Evolutionary conservation across 2,888 invertebrate genomes (phyloP).

Genomic region (Palloptera scutellata): DNA sequence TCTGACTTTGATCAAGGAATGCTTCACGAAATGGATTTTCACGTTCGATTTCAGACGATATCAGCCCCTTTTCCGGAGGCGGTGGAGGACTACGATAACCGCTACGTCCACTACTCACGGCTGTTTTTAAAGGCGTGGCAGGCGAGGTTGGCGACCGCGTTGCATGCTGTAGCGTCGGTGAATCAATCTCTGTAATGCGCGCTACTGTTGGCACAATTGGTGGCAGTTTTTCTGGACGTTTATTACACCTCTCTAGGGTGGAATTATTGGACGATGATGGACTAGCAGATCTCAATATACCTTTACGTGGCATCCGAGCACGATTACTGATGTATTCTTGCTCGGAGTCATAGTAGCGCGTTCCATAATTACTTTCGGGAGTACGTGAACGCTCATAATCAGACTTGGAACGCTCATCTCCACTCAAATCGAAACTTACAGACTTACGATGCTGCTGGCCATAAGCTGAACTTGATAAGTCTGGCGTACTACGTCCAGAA

Average conservation of each 20-base stretch:
- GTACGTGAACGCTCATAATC: slow-evolving; percentile 57
- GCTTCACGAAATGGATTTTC: slow-evolving; percentile 64
- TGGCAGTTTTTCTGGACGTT: slow-evolving; percentile 49
- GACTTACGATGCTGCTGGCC: slow-evolving; percentile 59
- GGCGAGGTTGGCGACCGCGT: slow-evolving; percentile 31
- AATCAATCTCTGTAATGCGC: slow-evolving; percentile 59
- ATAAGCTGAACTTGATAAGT: slow-evolving; percentile 38
- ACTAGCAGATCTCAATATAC: slow-evolving; percentile 61
- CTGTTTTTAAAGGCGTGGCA: slow-evolving; percentile 41
- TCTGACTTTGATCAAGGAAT: slow-evolving; percentile 45
- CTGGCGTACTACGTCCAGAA: slow-evolving; percentile 61
- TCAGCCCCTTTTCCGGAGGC: slow-evolving; percentile 38
- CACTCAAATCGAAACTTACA: slow-evolving; percentile 64
- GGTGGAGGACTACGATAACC: slow-evolving; percentile 46
- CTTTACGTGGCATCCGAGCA: slow-evolving; percentile 54
- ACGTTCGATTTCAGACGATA: slow-evolving; percentile 57
- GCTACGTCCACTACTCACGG: slow-evolving; percentile 33
- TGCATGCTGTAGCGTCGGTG: slow-evolving; percentile 54
- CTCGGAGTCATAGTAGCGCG: slow-evolving; percentile 60
- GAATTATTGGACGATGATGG: slow-evolving; percentile 57
- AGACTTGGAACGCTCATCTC: slow-evolving; percentile 61
- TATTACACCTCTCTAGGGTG: slow-evolving; percentile 50
- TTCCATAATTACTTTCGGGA: slow-evolving; percentile 40
- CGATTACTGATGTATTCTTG: slow-evolving; percentile 51
- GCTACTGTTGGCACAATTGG: slow-evolving; percentile 59